A percentile compares a stretch with the other conserved stretches of the same genome.
Evolutionary conservation across 2,797 vertebrate species (phyloP).

Genomic region (Enoplosus armatus): DNA sequence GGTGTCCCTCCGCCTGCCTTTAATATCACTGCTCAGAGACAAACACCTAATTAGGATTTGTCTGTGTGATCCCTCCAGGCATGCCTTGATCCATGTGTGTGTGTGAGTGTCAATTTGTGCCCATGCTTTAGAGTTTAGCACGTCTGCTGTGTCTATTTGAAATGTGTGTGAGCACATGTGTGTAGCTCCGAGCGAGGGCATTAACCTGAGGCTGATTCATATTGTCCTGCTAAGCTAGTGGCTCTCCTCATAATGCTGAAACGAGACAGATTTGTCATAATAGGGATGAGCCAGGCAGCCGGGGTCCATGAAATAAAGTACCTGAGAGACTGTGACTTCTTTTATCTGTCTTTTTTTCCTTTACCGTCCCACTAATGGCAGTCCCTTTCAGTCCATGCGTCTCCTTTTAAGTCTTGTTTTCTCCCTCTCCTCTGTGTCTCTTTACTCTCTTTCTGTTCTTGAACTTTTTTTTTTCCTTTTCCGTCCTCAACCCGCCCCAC

Average conservation of each 20-base stretch:
- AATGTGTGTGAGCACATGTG: conserved; percentile 19
- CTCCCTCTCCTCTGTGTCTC: conserved; percentile 25
- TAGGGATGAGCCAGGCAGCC: conserved; percentile 65
- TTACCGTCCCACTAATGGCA: conserved; percentile 64
- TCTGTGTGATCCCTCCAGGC: conserved; percentile 38
- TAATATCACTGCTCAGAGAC: conserved; percentile 59
- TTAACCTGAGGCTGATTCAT: conserved; percentile 76
- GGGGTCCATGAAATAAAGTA: conserved; percentile 74
- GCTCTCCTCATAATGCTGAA: conserved; percentile 65
- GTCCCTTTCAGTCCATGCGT: conserved; percentile 48
- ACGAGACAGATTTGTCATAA: conserved; percentile 78
- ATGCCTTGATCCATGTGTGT: background rate
- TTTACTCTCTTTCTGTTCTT: conserved; percentile 4
- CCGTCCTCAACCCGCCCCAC: conserved; percentile 48
- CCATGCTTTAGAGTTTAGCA: conserved; percentile 6
- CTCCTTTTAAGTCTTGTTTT: conserved; percentile 67
- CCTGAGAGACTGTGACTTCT: conserved; percentile 73
- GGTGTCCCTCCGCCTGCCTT: conserved; percentile 59
- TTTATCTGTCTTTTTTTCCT: conserved; percentile 58
- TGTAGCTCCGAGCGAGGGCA: conserved; percentile 45
- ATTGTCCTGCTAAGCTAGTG: conserved; percentile 69
- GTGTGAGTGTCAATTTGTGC: conserved; percentile 8
- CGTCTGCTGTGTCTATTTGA: background rate
- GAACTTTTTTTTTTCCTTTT: conserved; percentile 32
- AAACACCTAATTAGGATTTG: conserved; percentile 66